These are phyloP conservation scores for Ascidia mentula DNA, from an alignment of 23 tunicate species.

Conservation along the genomic window DNA sequence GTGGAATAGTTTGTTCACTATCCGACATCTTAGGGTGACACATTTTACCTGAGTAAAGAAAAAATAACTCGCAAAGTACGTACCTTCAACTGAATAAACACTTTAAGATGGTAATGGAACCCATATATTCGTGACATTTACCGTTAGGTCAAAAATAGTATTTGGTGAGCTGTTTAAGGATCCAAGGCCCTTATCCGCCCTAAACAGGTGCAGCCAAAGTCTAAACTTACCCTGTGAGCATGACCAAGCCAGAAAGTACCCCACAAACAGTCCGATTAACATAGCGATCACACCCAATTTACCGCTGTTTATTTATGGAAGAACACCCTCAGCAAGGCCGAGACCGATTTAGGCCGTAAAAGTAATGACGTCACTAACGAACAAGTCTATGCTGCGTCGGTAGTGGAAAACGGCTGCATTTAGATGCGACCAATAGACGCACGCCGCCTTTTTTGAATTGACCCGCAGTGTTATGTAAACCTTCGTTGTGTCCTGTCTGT, in stretches of 20 bases:
- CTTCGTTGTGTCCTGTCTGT: neutral
- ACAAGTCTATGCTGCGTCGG: neutral
- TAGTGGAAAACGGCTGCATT: neutral
- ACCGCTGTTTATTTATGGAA: neutral
- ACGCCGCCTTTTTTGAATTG: neutral
- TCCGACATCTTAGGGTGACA: no score
- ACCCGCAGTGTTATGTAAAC: neutral
- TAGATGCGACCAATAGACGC: neutral
- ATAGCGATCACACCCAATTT: neutral
- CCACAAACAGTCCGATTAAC: slow-evolving; percentile 4
- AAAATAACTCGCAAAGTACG: no score
- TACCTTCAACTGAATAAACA: no score
- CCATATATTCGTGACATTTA: no score
- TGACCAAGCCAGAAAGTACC: neutral
- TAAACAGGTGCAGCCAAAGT: neutral
- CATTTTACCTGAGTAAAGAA: no score
- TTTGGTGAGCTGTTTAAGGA: no score
- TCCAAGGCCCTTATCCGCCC: neutral
- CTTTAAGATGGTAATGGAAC: no score
- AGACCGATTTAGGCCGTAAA: neutral
- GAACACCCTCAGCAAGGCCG: neutral
- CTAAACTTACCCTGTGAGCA: neutral
- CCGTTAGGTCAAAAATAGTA: no score
- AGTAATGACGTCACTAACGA: neutral
- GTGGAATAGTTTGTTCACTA: no score